phyloP scores from a whole-genome alignment of 2,888 invertebrate species.

The Mantis religiosa region DNA sequence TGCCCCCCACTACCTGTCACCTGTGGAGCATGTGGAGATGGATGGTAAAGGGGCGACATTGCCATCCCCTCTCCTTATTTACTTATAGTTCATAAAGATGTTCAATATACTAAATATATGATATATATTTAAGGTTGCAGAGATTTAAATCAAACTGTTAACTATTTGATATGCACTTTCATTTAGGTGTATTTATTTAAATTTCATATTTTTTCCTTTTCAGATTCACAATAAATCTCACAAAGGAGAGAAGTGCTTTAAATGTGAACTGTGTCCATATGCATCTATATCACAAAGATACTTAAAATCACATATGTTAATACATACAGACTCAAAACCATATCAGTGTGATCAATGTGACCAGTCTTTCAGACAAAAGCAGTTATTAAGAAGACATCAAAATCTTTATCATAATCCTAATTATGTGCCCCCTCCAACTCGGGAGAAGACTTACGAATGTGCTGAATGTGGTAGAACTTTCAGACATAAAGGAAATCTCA shows the following conservation, averaged over 20 bases:
- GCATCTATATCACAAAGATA: conserved; percentile 90
- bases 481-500: conserved; percentile 85
- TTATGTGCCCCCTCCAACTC: conserved; percentile 81
- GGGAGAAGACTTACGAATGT: conserved; percentile 86
- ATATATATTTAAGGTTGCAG: too few species aligned
- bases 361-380: conserved; percentile 76
- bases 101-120: too few species aligned
- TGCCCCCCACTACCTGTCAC: too few species aligned
- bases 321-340: conserved; percentile 93
- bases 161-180: not conserved
- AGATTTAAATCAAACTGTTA: too few species aligned
- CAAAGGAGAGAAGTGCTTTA: conserved; percentile 94
- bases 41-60: too few species aligned
- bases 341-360: conserved; percentile 84
- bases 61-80: too few species aligned
- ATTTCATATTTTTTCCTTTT: conserved; percentile 32
- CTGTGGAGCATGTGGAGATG: too few species aligned
- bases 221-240: conserved; percentile 76
- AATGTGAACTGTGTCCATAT: conserved; percentile 90
- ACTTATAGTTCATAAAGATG: too few species aligned
- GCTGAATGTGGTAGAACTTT: conserved; percentile 60
- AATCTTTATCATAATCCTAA: conserved; percentile 90
- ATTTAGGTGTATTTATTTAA: not conserved
- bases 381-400: conserved; percentile 82
- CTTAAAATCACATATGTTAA: conserved; percentile 89